phyloP scores from a whole-genome alignment of 2,888 invertebrate genomes.

The Cantharis nigra region DNA sequence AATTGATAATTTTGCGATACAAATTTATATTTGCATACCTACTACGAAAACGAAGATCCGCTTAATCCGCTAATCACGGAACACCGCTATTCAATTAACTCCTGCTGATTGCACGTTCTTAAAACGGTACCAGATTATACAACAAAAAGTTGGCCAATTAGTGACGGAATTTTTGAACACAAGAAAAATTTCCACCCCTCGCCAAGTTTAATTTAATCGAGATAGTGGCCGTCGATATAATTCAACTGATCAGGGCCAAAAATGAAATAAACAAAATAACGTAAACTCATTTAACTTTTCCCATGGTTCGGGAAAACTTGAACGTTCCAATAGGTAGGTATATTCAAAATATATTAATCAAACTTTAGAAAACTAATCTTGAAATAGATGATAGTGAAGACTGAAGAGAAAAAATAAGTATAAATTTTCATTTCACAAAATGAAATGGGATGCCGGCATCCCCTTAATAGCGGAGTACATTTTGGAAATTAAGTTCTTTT shows the following conservation, averaged over 20 bases:
- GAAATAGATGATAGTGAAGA: background rate
- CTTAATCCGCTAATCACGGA: slow-evolving; percentile 31
- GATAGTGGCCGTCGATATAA: too few relatives aligned
- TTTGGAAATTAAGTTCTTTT: slow-evolving; percentile 14
- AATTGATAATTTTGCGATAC: background rate
- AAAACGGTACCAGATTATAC: slow-evolving; percentile 2
- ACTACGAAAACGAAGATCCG: slow-evolving; percentile 26
- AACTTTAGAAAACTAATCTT: background rate
- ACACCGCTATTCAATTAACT: slow-evolving; percentile 38
- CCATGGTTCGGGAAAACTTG: background rate
- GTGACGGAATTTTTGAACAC: background rate
- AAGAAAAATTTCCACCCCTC: background rate
- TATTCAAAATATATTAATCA: background rate
- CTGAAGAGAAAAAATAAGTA: background rate
- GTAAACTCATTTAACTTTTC: background rate
- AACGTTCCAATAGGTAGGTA: background rate
- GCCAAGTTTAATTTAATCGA: background rate
- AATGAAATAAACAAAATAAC: background rate
- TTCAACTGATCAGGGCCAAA: too few relatives aligned
- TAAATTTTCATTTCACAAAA: background rate
- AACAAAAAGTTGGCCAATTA: background rate
- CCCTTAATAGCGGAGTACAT: slow-evolving; percentile 6
- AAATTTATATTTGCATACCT: slow-evolving; percentile 13
- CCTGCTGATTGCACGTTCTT: slow-evolving; percentile 28
- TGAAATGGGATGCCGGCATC: slow-evolving; percentile 2